Percentiles rank a stretch among this genome's conserved stretches.
These are phyloP conservation scores for Phalanger gymnotis DNA, from an alignment of 2,797 vertebrate species.

Conservation along the genomic window DNA sequence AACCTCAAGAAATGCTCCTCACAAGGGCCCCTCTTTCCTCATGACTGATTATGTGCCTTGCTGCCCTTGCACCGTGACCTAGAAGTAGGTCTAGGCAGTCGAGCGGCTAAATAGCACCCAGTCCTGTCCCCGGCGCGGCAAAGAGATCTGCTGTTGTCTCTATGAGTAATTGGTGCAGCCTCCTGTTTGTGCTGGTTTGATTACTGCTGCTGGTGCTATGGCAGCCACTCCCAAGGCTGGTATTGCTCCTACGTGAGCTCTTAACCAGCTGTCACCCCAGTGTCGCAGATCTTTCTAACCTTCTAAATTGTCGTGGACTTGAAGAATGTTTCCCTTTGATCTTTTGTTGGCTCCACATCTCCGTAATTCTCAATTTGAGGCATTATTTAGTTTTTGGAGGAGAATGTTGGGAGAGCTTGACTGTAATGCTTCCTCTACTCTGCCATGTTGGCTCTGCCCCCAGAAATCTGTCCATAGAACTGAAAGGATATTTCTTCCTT, in stretches of 20 bases:
- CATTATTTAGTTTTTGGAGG: not conserved
- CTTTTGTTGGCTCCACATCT: not conserved
- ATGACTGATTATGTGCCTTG: too few species aligned
- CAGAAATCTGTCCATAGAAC: not conserved
- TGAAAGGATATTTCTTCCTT: not conserved
- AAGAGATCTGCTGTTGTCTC: not conserved
- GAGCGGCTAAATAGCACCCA: not conserved
- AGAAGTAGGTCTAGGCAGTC: not conserved
- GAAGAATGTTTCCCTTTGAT: not conserved
- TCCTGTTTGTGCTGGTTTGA: not conserved
- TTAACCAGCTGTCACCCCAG: not conserved
- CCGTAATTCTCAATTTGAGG: not conserved
- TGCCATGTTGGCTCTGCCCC: not conserved
- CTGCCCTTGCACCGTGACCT: too few species aligned
- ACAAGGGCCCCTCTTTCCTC: too few species aligned
- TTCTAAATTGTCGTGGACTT: not conserved
- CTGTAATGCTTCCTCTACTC: not conserved
- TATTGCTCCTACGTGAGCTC: not conserved
- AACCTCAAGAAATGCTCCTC: too few species aligned
- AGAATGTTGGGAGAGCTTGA: not conserved
- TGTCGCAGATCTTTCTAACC: not conserved
- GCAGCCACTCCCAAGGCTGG: not conserved
- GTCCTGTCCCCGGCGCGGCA: not conserved
- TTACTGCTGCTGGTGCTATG: not conserved
- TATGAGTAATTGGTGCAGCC: not conserved